These are phyloP conservation scores for Eutolmus rufibarbis DNA, from an alignment of 2,888 invertebrate species.

Conservation along the genomic window DNA sequence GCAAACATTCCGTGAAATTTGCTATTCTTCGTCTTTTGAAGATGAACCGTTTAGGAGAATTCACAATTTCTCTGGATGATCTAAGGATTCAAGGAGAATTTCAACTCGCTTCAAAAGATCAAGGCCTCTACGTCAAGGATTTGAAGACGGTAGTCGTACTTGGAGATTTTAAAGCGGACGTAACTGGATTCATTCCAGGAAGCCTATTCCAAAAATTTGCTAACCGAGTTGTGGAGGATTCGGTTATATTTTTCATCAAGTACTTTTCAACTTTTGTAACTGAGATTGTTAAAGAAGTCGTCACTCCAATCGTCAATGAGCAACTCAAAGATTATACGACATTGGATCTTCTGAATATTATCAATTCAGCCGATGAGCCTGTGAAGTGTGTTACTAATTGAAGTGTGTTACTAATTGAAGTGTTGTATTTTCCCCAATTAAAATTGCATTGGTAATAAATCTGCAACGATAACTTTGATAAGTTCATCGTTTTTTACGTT, in stretches of 20 bases:
- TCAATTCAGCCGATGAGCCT: conserved; percentile 14
- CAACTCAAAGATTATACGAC: neutral
- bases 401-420: neutral
- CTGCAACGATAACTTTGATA: neutral
- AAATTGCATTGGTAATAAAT: neutral
- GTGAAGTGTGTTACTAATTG: neutral
- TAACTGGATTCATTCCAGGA: conserved; percentile 52
- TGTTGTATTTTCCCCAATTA: neutral
- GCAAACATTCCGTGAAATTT: conserved; percentile 53
- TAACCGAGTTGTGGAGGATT: conserved; percentile 30
- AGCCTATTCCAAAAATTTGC: conserved; percentile 12
- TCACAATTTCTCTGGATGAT: conserved; percentile 36
- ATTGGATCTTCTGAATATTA: conserved; percentile 7
- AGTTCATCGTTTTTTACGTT: neutral
- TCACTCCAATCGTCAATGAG: neutral
- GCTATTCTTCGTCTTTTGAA: conserved; percentile 25
- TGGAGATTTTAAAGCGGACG: conserved; percentile 54
- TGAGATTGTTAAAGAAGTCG: neutral
- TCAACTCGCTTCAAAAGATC: conserved; percentile 40
- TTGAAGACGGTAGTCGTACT: conserved; percentile 53
- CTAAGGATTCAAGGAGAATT: conserved; percentile 33
- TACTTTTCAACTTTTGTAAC: neutral
- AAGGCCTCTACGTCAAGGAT: conserved; percentile 35
- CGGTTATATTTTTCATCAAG: conserved; percentile 3
- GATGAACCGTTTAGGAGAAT: conserved; percentile 35